Evolutionary conservation across 2,797 vertebrate species (phyloP), one percentile per base, ranked within the genome.

Genomic region (Mastacembelus armatus): DNA sequence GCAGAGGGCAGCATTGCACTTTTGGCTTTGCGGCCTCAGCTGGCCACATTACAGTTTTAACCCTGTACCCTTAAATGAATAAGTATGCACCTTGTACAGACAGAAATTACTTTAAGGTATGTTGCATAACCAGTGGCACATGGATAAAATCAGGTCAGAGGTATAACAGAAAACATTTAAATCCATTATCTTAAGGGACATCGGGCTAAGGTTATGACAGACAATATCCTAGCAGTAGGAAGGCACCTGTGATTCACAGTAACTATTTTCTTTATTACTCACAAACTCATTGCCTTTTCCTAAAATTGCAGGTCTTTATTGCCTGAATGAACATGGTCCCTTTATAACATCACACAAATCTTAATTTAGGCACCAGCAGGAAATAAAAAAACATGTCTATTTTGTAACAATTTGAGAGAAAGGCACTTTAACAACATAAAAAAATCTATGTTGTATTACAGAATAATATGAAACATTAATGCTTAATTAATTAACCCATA

Each of bases 391-490:
- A 76, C n/a, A 29, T 40, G 42, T 19, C 21, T 47, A 27, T 76
- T 76, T 71, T 43, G 72, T 42, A 71, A 38, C 44, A 48, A 84
- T 82, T 74, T 69, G 35, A 60, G 45, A 62, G 48, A 83, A 78
- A 85, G 71, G 76, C 81, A 87, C 74, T 84, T 89, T 77, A 57
- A 82, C 78, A 67, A 77, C 66, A 32, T 77, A 69, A 64, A 69
- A 47, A 30, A 48, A 47, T 52, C 24, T 32, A 39, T 64, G 40
- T 63, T 61, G 52, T 71, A 55, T 56, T 66, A 83, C 64, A 74
- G 21, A 62, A 76, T 19, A 61, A 64, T 50, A 65, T 54, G 24
- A 67, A 67, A 83, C 32, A 62, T 69, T 16, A 15, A 64, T 18
- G 40, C 70, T 45, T 10, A 66, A 48, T 67, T 47, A 74, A 74